Base-by-base conservation (phyloP, 2,113 vertebrate genomes). In the Eulemur rufifrons region DNA sequence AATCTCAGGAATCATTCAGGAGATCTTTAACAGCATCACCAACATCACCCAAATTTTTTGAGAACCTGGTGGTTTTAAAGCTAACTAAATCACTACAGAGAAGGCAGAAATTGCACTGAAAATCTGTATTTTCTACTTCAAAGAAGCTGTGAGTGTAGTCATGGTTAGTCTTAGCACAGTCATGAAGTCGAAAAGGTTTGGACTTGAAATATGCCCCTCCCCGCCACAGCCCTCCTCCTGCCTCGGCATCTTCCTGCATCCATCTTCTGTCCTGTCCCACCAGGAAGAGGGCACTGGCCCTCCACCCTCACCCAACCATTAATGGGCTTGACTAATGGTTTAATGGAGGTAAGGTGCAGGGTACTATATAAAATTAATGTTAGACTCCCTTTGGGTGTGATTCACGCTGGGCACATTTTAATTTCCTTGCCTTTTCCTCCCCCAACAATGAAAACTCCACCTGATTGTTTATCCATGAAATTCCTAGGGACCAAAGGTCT, bases 401-500 rank as follows among this genome's bases (percentile, higher is more conserved):
- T 76, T 85, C 81, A 54, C 42, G 39, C 87, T 37, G 54, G 64
- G 2, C 34, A 47, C 42, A 21, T 74, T 86, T 76, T 94, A 61
- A 82, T 64, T 63, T 56, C 39, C 61, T 74, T 69, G 27, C 56
- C n/a, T 32, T 96, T 83, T 74, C 56, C 39, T 77, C 42, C 14
- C 10, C 9, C 68, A 29, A 54, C 61, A 50, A n/a, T 21, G 52
- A 61, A 78, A 91, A 86, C 9, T 45, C 34, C 29, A 71, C 59
- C 56, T 78, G 21, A 88, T 68, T 80, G 63, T 74, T 92, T 96
- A 91, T 56, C 73, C 59, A 45, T 78, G 64, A 94, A 73, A 86
- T 74, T 95, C 32, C 37, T 85, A 18, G 27, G 42, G 27, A 68
- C 47, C 32, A 76, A 52, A 81, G 11, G n/a, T 73, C 64, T 42